Evolutionary conservation across 2,797 vertebrate species (phyloP).

Genomic region (Myotis pilosus): DNA sequence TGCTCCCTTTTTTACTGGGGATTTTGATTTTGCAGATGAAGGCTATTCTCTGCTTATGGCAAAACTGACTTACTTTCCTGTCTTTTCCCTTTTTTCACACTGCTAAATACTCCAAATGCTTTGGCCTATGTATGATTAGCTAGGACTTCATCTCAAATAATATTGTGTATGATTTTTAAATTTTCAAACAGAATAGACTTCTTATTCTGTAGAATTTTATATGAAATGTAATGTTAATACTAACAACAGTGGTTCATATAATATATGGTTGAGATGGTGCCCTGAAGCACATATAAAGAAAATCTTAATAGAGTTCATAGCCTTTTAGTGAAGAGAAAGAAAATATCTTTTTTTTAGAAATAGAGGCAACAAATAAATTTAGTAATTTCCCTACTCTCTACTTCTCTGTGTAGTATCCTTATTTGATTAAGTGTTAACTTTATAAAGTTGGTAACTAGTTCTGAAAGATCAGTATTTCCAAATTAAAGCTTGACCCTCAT

Average conservation of each 20-base stretch:
- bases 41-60: slow-evolving; percentile 11
- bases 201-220: not conserved
- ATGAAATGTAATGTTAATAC: not conserved
- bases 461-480: not conserved
- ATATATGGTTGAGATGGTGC: not conserved
- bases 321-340: not conserved
- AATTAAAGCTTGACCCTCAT: slow-evolving; percentile 11
- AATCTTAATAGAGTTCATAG: not conserved
- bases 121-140: not conserved
- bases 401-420: slow-evolving; percentile 3
- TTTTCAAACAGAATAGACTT: not conserved
- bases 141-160: slow-evolving; percentile 7
- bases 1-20: slow-evolving; percentile 14
- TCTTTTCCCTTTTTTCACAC: not conserved
- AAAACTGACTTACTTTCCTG: not conserved
- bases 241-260: not conserved
- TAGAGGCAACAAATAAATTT: not conserved
- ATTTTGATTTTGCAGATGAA: slow-evolving; percentile 42
- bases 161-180: slow-evolving; percentile 12
- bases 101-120: not conserved
- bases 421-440: slow-evolving; percentile 27
- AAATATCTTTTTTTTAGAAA: slow-evolving; percentile 33
- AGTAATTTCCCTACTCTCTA: slow-evolving; percentile 10
- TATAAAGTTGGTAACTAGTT: not conserved
- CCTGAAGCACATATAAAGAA: slow-evolving; percentile 35